Evolutionary conservation across 2,888 invertebrate genomes (phyloP).

Genomic region (Athripsodes cinereus): DNA sequence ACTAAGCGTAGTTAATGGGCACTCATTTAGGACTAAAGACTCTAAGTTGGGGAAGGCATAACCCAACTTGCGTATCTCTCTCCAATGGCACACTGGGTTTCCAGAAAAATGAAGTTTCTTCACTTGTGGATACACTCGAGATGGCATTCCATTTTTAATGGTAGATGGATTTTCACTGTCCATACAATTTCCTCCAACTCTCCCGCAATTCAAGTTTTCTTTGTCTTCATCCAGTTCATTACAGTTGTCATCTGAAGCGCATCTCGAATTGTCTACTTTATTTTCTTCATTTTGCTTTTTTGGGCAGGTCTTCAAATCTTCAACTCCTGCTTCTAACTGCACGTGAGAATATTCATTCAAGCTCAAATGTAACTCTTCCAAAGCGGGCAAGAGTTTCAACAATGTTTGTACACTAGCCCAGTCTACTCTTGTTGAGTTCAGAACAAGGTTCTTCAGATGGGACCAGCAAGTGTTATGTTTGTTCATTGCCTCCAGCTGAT

Average conservation of each 20-base stretch:
- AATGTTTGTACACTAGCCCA: conserved; percentile 79
- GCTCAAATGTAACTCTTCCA: conserved; percentile 90
- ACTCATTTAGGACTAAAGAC: conserved; percentile 79
- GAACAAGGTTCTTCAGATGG: conserved; percentile 68
- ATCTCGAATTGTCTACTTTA: conserved; percentile 7
- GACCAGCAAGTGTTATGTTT: conserved; percentile 44
- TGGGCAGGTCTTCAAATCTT: conserved; percentile 26
- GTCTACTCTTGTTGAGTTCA: conserved; percentile 81
- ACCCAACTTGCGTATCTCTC: conserved; percentile 76
- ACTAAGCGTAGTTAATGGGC: conserved; percentile 59
- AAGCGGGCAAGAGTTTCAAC: conserved; percentile 66
- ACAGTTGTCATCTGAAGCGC: conserved; percentile 23
- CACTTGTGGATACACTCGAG: conserved; percentile 56
- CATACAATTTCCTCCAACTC: conserved; percentile 23
- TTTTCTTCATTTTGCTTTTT: conserved; percentile 9
- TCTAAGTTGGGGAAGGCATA: conserved; percentile 81
- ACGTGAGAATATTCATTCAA: conserved; percentile 81
- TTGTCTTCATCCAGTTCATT: conserved; percentile 27
- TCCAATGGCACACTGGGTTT: conserved; percentile 81
- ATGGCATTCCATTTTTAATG: conserved; percentile 24
- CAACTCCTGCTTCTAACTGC: conserved; percentile 50
- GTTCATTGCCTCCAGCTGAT: conserved; percentile 57
- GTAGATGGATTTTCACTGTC: neutral
- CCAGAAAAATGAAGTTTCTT: conserved; percentile 82
- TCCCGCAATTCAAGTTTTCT: conserved; percentile 26